These are phyloP conservation scores for Teleogryllus oceanicus DNA, from an alignment of 2,888 invertebrate genomes.

Conservation along the genomic window DNA sequence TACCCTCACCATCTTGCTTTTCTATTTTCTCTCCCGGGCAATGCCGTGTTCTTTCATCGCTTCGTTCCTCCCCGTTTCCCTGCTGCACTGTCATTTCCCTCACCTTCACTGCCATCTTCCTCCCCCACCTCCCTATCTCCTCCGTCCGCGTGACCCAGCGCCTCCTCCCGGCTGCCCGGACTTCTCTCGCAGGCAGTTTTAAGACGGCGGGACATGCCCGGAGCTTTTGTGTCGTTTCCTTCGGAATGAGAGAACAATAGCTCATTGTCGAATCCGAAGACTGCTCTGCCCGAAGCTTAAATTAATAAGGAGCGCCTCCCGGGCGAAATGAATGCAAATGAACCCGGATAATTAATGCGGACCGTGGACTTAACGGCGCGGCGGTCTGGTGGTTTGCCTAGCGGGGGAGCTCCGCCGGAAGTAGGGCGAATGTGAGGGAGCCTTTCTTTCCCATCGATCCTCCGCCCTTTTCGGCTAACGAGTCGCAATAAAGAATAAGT, in stretches of 20 bases:
- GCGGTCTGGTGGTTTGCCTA: background rate
- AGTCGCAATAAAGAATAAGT: conserved; percentile 10
- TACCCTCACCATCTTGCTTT: too few species aligned
- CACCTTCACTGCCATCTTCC: too few species aligned
- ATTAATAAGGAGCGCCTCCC: background rate
- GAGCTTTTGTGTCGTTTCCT: background rate
- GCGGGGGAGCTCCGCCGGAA: background rate
- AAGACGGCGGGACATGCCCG: background rate
- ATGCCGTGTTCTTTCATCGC: too few species aligned
- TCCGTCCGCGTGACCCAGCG: background rate
- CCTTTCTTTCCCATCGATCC: background rate
- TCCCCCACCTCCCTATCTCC: background rate
- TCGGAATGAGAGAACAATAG: conserved; percentile 7
- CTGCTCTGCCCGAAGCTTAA: background rate
- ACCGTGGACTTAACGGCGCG: background rate
- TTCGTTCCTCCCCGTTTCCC: too few species aligned
- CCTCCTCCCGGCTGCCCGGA: background rate
- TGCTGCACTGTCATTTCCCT: too few species aligned
- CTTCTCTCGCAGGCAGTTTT: background rate
- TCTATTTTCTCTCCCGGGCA: too few species aligned
- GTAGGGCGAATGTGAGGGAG: background rate
- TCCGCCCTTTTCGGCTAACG: background rate
- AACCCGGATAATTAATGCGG: conserved; percentile 9
- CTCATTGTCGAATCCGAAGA: conserved; percentile 11
- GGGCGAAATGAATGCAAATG: conserved; percentile 6